Evolutionary conservation across 2,797 vertebrate species (phyloP), one percentile per base, ranked within the genome.

Genomic region (Austrolebias charrua): DNA sequence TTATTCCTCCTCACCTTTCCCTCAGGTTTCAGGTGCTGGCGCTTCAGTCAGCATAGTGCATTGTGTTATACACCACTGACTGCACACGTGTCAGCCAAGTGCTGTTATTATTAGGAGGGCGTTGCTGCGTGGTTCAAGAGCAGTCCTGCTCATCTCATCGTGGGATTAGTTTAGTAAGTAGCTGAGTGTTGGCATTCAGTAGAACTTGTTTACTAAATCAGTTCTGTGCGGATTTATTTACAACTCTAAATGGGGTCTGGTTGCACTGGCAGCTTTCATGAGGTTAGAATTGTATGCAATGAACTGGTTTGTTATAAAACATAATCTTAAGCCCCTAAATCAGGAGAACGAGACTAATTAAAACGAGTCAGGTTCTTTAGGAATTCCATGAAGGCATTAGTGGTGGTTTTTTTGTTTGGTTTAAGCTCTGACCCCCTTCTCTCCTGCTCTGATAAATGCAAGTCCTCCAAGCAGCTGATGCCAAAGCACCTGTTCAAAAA

Each of bases 61-160:
- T 54, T 65, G 47, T 16, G 19, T 43, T 50, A 55, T 55, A 24
- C 55, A 0, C n/a, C n/a, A n/a, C n/a, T n/a, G n/a, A 16, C 24
- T 61, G 67, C 56, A 73, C 76, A 80, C 66, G 52, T 80, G 77
- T 79, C 69, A 68, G 66, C 35, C 62, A 73, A 56, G 67, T 71
- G 60, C 16, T 79, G 79, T 79, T 84, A 81, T 83, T 84, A 75
- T 82, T 73, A 76, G 74, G 76, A 71, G 55, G 68, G 45, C 72
- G 77, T 67, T 73, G 63, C 77, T 64, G 29, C 54, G 45, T 72
- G 63, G 46, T 59, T 51, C 14, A 46, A 44, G 63, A 66, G 20
- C 47, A 50, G 13, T n/a, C 51, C 55, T 4, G 9, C 67, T 69
- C 50, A 42, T 62, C 38, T 64, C n/a, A 29, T 42, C 33, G 56